Percentiles rank a stretch among this genome's conserved stretches.
phyloP scores from a whole-genome alignment of 2,797 vertebrate species.

The Onychomys arenicola region DNA sequence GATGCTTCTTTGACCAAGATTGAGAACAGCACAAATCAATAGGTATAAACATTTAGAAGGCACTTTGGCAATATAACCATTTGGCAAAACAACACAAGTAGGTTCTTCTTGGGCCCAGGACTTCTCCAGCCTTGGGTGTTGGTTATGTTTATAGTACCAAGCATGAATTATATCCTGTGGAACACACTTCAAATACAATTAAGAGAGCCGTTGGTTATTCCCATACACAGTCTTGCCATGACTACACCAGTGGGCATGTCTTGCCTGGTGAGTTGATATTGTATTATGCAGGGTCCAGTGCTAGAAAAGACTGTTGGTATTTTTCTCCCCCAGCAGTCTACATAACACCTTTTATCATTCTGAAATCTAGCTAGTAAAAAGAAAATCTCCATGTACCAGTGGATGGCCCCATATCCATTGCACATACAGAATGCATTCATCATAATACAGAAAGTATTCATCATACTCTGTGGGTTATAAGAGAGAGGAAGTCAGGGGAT shows the following conservation, averaged over 20 bases:
- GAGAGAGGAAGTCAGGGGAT: neutral
- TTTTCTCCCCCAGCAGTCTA: neutral
- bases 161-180: neutral
- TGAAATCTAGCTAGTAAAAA: neutral
- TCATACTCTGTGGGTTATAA: neutral
- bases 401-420: neutral
- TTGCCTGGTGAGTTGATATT: neutral
- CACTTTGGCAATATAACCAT: neutral
- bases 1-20: neutral
- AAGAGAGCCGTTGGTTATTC: neutral
- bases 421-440: too few relatives aligned
- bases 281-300: neutral
- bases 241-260: neutral
- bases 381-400: too few relatives aligned
- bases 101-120: neutral
- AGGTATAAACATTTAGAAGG: neutral
- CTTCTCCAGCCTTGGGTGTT: neutral
- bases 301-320: neutral
- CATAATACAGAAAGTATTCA: too few relatives aligned
- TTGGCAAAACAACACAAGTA: neutral
- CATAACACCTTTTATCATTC: too few relatives aligned
- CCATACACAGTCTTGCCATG: too few relatives aligned
- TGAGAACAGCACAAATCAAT: neutral
- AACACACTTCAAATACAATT: neutral
- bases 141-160: neutral